Evolutionary conservation across 2,113 vertebrate genomes (phyloP), one percentile per base, ranked within the genome.

Genomic region (Limanda limanda): DNA sequence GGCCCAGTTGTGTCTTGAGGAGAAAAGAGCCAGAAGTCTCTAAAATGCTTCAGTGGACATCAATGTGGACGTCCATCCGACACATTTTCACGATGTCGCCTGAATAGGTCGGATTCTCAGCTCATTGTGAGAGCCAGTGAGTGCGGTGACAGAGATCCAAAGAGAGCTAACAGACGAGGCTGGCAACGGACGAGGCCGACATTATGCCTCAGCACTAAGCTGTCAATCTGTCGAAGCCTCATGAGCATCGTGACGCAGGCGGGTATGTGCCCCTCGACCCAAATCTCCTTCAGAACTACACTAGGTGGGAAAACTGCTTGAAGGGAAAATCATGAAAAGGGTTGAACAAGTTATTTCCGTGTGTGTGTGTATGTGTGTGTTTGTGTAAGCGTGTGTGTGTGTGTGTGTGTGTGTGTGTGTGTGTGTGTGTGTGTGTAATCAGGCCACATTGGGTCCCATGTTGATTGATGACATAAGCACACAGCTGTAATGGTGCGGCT

Each of bases 41-140:
- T 88, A 86, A 78, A 90, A 90, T 83, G 89, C 92, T 90, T 84
- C 85, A 88, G 89, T 90, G 90, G 79, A 78, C 84, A 71, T 91
- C 87, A 91, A 90, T 90, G 87, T 45, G 64, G 54, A 78, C 42
- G 79, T 87, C 87, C 88, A 76, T 77, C 83, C 27, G 80, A 89
- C 85, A 87, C 86, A 90, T 90, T 87, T 90, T 87, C 71, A 59
- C 79, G 14, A 83, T 63, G 85, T 69, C 14, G 78, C 18, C 68
- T 90, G 81, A 92, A 91, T 89, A n/a, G 81, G 69, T 82, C 5
- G 31, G 60, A 77, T 89, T 87, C 89, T 79, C 27, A 7, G 76
- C 71, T 56, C 73, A 78, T 86, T 86, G 76, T 85, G 10, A 55
- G 68, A 74, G 83, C 73, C 45, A 1, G 66, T 13, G 20, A 72